Percentiles rank a stretch among this genome's conserved stretches.
Conservation (phyloP, 2,113 vertebrate species). For the Nyctereutes procyonoides region DNA sequence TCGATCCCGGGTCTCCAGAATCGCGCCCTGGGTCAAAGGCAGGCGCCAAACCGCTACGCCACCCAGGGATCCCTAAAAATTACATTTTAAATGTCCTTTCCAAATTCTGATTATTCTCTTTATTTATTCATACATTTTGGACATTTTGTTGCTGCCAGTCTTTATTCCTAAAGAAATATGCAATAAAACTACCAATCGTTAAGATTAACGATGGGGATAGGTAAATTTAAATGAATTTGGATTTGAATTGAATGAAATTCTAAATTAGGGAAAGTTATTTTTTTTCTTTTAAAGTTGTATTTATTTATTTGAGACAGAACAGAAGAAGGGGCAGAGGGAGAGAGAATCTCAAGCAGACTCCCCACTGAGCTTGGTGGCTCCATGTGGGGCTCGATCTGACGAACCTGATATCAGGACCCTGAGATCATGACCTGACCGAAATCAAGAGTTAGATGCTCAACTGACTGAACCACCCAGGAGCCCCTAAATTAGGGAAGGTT, state of each 20-base stretch:
- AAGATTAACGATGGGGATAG: not conserved
- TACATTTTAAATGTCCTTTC: not conserved
- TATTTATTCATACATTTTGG: not conserved
- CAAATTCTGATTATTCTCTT: not conserved
- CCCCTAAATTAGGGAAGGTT: not conserved
- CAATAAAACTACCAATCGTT: not conserved
- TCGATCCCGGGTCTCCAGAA: too few species aligned
- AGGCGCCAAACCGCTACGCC: too few species aligned
- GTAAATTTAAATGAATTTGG: not conserved
- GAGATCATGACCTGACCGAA: too few species aligned
- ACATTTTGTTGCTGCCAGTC: not conserved
- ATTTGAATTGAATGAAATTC: not conserved
- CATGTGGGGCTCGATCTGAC: too few species aligned
- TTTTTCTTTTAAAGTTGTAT: too few species aligned
- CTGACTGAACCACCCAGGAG: not conserved
- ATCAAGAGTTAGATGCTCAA: not conserved
- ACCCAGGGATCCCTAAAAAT: too few species aligned
- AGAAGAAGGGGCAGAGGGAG: too few species aligned
- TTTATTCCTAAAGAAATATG: not conserved
- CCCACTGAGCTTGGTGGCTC: too few species aligned
- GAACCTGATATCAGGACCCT: too few species aligned
- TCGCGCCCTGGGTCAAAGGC: too few species aligned
- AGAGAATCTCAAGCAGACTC: too few species aligned
- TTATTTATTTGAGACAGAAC: too few species aligned
- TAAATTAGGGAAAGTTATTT: not conserved